A percentile compares a stretch with the other conserved stretches of the same genome.
phyloP scores from a whole-genome alignment of 2,888 invertebrate genomes.

The Hetaerina titia region DNA sequence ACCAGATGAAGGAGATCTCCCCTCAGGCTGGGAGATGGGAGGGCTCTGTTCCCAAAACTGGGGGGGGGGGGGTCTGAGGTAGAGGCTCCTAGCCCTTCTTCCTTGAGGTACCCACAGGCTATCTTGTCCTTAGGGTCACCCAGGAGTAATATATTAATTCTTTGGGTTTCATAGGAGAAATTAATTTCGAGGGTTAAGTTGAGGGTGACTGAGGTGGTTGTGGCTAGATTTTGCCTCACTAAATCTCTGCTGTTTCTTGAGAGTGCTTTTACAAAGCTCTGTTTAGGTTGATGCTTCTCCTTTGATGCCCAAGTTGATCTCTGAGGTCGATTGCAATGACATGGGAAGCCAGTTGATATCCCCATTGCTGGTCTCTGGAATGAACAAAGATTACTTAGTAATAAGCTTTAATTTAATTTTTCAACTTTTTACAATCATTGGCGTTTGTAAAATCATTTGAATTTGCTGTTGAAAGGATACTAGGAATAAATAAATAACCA shows the following conservation, averaged over 20 bases:
- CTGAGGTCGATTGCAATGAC: background rate
- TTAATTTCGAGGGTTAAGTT: background rate
- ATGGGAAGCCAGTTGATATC: background rate
- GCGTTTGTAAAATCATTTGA: no score
- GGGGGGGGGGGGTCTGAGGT: background rate
- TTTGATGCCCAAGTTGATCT: background rate
- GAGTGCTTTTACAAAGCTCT: background rate
- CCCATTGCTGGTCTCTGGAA: background rate
- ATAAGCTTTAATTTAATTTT: no score
- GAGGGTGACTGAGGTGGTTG: background rate
- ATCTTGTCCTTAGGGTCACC: background rate
- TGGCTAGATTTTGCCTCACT: background rate
- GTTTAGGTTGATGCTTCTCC: background rate
- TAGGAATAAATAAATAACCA: no score
- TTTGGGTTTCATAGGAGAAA: background rate
- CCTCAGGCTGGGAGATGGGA: background rate
- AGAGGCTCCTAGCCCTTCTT: background rate
- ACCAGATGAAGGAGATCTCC: background rate
- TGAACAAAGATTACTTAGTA: no score
- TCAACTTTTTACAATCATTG: no score
- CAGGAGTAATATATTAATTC: background rate
- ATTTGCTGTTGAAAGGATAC: no score
- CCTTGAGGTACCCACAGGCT: background rate
- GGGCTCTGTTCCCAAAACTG: background rate
- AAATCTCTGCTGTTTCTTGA: background rate